Percentiles rank a stretch among this genome's conserved stretches.
These are phyloP conservation scores for Aramus guarauna DNA, from an alignment of 2,113 vertebrate species.

Conservation along the genomic window DNA sequence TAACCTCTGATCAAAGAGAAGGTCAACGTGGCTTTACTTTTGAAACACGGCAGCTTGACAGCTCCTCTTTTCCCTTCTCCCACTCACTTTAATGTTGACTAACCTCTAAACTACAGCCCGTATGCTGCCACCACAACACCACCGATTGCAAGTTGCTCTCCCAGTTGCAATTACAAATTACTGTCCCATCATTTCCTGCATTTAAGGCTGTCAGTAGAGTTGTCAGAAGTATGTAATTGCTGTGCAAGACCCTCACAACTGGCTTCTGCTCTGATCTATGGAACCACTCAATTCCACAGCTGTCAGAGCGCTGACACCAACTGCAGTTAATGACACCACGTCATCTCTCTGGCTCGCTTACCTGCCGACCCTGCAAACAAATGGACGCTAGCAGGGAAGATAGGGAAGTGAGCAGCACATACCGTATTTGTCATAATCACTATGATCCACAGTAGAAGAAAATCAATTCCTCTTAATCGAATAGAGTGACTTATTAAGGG, in stretches of 20 bases:
- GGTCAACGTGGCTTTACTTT: neutral
- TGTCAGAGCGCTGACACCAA: conserved; percentile 80
- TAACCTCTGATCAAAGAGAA: neutral
- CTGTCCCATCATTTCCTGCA: neutral
- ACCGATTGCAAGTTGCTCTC: neutral
- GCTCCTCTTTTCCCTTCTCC: neutral
- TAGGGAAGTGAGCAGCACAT: conserved; percentile 43
- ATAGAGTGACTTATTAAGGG: conserved; percentile 87
- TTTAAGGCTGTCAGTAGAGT: neutral
- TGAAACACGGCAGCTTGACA: neutral
- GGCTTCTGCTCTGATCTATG: conserved; percentile 61
- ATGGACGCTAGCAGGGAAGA: conserved; percentile 49
- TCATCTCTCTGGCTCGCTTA: conserved; percentile 68
- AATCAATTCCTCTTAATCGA: conserved; percentile 88
- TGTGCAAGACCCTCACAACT: conserved; percentile 38
- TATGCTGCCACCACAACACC: neutral
- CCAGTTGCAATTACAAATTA: conserved; percentile 34
- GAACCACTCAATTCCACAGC: conserved; percentile 75
- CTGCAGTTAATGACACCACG: conserved; percentile 76
- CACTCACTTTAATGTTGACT: neutral
- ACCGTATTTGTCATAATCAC: conserved; percentile 88
- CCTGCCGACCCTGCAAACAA: conserved; percentile 69
- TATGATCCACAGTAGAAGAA: conserved; percentile 74
- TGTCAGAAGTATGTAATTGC: conserved; percentile 49
- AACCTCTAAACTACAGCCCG: neutral